Conservation (phyloP, 1,140 invertebrate species). For the Atta cephalotes region DNA sequence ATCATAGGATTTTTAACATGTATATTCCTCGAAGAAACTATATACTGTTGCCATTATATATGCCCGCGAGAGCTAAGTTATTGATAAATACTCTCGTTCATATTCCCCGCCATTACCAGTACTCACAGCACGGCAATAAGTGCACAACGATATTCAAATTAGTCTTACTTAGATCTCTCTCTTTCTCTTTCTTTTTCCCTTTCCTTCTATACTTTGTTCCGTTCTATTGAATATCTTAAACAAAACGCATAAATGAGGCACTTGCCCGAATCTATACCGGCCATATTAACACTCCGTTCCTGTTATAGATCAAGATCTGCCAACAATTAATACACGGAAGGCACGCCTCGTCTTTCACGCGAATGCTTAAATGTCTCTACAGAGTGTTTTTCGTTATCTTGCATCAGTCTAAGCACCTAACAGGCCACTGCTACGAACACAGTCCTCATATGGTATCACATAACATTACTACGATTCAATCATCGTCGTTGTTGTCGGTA, state of each 20-base stretch:
- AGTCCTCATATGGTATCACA: slow-evolving; percentile 85
- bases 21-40: slow-evolving; percentile 68
- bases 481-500: slow-evolving; percentile 59
- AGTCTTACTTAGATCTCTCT: slow-evolving; percentile 80
- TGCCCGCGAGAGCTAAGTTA: slow-evolving; percentile 11
- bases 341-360: slow-evolving; percentile 85
- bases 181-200: slow-evolving; percentile 64
- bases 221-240: slow-evolving; percentile 68
- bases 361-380: slow-evolving; percentile 79
- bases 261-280: slow-evolving; percentile 73
- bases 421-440: slow-evolving; percentile 86
- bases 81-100: slow-evolving; percentile 40
- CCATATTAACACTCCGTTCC: slow-evolving; percentile 58
- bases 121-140: slow-evolving; percentile 77
- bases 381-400: slow-evolving; percentile 71
- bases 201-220: slow-evolving; percentile 52
- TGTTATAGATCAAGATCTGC: slow-evolving; percentile 82
- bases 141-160: slow-evolving; percentile 75
- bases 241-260: slow-evolving; percentile 76
- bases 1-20: slow-evolving; percentile 23
- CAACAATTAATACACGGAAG: slow-evolving; percentile 86
- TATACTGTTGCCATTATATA: slow-evolving; percentile 23
- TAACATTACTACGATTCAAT: slow-evolving; percentile 74
- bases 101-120: slow-evolving; percentile 67
- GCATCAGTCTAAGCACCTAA: slow-evolving; percentile 83